These are phyloP conservation scores for Piprites chloris DNA, from an alignment of 2,113 vertebrate species.

Conservation along the genomic window DNA sequence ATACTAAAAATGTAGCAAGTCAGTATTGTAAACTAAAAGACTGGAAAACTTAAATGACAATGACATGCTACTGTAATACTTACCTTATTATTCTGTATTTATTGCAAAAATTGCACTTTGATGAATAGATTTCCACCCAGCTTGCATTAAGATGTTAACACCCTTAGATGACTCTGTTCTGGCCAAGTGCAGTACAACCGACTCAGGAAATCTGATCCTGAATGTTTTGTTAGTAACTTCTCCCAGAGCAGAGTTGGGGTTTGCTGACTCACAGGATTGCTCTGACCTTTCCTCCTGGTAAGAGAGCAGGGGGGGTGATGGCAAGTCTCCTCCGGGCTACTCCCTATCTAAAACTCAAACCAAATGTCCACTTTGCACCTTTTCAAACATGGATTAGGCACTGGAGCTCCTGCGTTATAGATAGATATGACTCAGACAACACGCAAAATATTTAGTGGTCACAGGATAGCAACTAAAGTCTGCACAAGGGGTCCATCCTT, in stretches of 20 bases:
- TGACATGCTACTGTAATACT: not conserved
- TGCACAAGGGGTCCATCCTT: not conserved
- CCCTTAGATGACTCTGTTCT: not conserved
- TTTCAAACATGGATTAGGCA: not conserved
- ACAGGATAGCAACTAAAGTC: not conserved
- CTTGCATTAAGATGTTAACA: not conserved
- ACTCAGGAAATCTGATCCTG: not conserved
- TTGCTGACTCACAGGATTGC: not conserved
- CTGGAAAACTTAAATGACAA: not conserved
- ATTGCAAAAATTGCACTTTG: not conserved
- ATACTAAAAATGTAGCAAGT: not conserved
- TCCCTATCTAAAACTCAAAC: not conserved
- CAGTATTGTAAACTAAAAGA: not conserved
- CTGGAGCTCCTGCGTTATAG: not conserved
- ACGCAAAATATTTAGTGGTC: not conserved
- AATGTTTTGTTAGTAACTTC: not conserved
- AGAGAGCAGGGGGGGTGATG: not conserved
- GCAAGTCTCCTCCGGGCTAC: not conserved
- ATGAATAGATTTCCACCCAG: not conserved
- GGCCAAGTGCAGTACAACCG: not conserved
- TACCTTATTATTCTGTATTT: not conserved
- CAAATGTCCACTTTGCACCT: not conserved
- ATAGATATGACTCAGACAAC: not conserved
- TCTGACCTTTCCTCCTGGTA: not conserved
- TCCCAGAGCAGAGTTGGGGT: accelerated